Percentiles rank a stretch among this genome's conserved stretches.
Conservation (phyloP, 2,888 invertebrate species). For the Liopterus haemorrhoidalis region DNA sequence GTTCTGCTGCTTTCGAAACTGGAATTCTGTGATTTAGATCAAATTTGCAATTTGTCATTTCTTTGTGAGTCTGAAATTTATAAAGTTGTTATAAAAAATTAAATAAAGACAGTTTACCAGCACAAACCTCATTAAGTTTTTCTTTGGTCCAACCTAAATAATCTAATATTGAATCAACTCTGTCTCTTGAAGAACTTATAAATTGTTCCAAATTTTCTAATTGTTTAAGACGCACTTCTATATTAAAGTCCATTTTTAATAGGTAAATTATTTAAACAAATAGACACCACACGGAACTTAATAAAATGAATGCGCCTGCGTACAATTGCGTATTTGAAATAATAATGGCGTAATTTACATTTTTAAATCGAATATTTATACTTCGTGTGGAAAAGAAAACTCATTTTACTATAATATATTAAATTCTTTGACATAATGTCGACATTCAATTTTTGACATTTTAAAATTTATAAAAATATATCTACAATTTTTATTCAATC, state of each 20-base stretch:
- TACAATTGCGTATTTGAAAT: not conserved
- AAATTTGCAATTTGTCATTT: constrained; percentile 45
- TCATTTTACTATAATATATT: too few species aligned
- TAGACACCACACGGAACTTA: not conserved
- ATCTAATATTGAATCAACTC: constrained; percentile 40
- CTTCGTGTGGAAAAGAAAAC: too few species aligned
- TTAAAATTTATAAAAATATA: too few species aligned
- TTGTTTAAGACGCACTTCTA: constrained; percentile 44
- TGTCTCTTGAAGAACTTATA: constrained; percentile 41
- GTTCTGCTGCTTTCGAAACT: constrained; percentile 42
- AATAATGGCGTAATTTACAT: too few species aligned
- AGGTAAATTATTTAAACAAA: constrained; percentile 4
- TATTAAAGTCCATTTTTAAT: constrained; percentile 42
- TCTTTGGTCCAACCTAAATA: constrained; percentile 40
- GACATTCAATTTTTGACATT: too few species aligned
- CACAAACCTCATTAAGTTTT: constrained; percentile 38
- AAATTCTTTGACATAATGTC: too few species aligned
- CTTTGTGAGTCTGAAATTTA: constrained; percentile 38
- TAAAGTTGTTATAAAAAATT: constrained; percentile 7
- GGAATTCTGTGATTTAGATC: constrained; percentile 47
- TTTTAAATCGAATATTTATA: too few species aligned
- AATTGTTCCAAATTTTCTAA: constrained; percentile 43
- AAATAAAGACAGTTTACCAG: not conserved
- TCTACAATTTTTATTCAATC: too few species aligned
- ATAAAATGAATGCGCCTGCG: not conserved